Evolutionary conservation across 2,113 vertebrate genomes (phyloP).

Genomic region (Sterrhoptilus dennistouni): DNA sequence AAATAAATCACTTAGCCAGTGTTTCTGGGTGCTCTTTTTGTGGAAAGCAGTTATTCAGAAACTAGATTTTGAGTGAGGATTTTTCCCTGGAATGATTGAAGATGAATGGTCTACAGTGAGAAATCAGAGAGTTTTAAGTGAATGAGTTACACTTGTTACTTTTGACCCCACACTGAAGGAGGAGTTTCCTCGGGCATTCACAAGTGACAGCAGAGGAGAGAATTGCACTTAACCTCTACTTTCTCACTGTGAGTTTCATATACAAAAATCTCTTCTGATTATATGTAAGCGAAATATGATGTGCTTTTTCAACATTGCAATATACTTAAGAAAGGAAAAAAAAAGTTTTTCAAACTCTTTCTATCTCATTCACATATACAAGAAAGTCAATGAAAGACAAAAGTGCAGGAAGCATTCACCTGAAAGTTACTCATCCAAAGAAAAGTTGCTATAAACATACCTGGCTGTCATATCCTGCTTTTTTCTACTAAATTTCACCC

Average conservation of each 20-base stretch:
- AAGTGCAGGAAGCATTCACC: neutral
- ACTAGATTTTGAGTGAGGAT: neutral
- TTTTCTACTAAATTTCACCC: neutral
- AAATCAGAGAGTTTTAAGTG: slow-evolving; percentile 52
- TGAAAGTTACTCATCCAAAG: neutral
- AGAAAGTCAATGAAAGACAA: neutral
- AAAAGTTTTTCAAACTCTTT: neutral
- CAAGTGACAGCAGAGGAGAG: neutral
- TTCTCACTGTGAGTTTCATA: neutral
- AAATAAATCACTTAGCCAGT: neutral
- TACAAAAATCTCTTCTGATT: neutral
- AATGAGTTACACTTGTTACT: slow-evolving; percentile 51
- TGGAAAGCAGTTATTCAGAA: neutral
- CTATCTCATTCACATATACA: neutral
- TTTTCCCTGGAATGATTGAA: neutral
- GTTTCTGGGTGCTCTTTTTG: neutral
- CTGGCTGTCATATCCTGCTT: neutral
- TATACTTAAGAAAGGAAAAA: neutral
- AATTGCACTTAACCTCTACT: slow-evolving; percentile 28
- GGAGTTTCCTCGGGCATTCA: neutral
- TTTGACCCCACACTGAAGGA: slow-evolving; percentile 11
- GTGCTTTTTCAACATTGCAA: neutral
- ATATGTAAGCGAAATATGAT: neutral
- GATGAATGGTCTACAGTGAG: slow-evolving; percentile 29
- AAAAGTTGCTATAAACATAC: neutral